A percentile compares a stretch with the other conserved stretches of the same genome.
Evolutionary conservation across 2,888 invertebrate species (phyloP).

Genomic region (Drosophila rellima): DNA sequence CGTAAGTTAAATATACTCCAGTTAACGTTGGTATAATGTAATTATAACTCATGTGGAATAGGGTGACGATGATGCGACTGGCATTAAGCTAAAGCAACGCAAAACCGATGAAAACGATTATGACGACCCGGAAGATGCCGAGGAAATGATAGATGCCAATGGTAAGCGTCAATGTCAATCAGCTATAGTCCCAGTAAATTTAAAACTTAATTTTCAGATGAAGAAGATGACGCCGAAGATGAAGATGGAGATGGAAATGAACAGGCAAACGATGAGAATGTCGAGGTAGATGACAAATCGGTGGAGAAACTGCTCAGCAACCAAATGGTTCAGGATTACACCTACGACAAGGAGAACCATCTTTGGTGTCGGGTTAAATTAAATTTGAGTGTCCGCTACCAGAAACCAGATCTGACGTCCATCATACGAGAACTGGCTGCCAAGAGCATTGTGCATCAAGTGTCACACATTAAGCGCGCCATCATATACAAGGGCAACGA

Average conservation of each 20-base stretch:
- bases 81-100: conserved; percentile 87
- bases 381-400: conserved; percentile 87
- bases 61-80: conserved; percentile 85
- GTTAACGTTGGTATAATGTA: background rate
- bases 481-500: conserved; percentile 91
- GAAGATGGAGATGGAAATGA: conserved; percentile 58
- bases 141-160: conserved; percentile 86
- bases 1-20: conserved; percentile 61
- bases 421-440: conserved; percentile 90
- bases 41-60: conserved; percentile 13
- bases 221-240: conserved; percentile 63
- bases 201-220: conserved; percentile 33
- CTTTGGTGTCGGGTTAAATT: conserved; percentile 95
- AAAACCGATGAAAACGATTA: conserved; percentile 89
- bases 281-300: conserved; percentile 64
- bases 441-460: conserved; percentile 92
- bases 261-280: conserved; percentile 83
- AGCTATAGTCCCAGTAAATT: background rate
- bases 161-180: conserved; percentile 52
- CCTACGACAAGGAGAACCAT: conserved; percentile 91
- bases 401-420: conserved; percentile 91
- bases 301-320: conserved; percentile 81
- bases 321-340: conserved; percentile 87
- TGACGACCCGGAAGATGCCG: conserved; percentile 88
- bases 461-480: conserved; percentile 93